Base-by-base conservation (phyloP, 2,888 invertebrate genomes). In the Ramazzottius varieornatus region DNA sequence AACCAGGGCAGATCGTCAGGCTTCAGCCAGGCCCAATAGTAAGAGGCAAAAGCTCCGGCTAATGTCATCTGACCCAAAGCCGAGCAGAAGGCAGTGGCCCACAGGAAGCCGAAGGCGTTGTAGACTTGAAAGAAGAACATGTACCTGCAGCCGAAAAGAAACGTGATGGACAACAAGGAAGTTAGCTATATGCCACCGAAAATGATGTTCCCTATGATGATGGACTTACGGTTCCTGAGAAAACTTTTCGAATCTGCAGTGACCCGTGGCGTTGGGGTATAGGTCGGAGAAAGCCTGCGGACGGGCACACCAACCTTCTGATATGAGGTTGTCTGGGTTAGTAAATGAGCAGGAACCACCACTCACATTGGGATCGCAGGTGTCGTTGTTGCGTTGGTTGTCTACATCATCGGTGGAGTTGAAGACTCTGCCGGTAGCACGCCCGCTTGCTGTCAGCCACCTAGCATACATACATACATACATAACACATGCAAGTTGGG, bases 101-200 rank as follows among this genome's bases (percentile, higher is more conserved):
- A 69, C 63, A 69, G 69, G 33, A 68, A 68, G 66, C 68, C 68
- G 64, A 69, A 69, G 20, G 65, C 16, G 32, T 68, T 68, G 66
- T 46, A 68, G 13, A 68, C 29, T 33, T 68, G 68, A 24, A 70
- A 67, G 69, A 68, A 70, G 65, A 70, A 68, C 8, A 71, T 66
- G 4, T 66, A 67, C 29, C 67, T 64, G 67, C 46, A 66, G n/a
- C n/a, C 70, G 65, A 69, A 65, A 34, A 64, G 13, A 16, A 32
- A 16, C 20, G 20, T 46, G 20, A 20, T 20, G n/a, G n/a, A 63
- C n/a, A 32, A 32, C 4, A 13, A 32, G 4, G 32, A 32, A 63
- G 32, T 32, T 63, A 63, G 29, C 8, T 13, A 63, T 63, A 32
- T 63, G 29, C n/a, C 4, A 63, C 8, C 20, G 20, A 46, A 46